Percentiles rank a stretch among this genome's conserved stretches.
Conservation (phyloP, 2,888 invertebrate species). For the Plemyria rubiginata region DNA sequence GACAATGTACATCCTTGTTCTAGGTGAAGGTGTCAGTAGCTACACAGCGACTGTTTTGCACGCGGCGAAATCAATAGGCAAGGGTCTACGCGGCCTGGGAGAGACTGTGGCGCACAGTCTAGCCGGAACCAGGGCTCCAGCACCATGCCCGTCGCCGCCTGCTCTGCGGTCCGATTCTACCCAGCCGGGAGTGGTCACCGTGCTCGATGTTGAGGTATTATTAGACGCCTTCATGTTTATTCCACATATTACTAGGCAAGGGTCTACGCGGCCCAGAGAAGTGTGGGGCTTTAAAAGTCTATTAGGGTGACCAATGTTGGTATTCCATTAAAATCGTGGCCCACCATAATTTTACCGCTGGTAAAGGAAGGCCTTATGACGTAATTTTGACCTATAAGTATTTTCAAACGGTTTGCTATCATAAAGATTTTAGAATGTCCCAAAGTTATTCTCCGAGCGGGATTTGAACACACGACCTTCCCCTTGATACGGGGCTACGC, state of each 20-base stretch:
- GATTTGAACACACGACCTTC: no score
- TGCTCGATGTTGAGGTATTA: constrained; percentile 91
- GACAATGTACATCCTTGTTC: neutral
- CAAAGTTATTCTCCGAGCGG: no score
- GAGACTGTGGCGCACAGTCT: constrained; percentile 96
- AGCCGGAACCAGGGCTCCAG: constrained; percentile 86
- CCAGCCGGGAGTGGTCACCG: constrained; percentile 95
- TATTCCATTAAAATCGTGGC: neutral
- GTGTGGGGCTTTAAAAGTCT: constrained; percentile 2
- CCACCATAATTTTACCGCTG: no score
- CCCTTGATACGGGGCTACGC: no score
- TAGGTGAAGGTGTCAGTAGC: constrained; percentile 92
- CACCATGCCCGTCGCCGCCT: constrained; percentile 73
- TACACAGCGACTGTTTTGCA: constrained; percentile 97
- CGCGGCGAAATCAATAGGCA: constrained; percentile 96
- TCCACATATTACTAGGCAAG: neutral
- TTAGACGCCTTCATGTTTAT: neutral
- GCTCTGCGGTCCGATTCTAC: constrained; percentile 80
- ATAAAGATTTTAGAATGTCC: no score
- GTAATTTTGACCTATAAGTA: no score
- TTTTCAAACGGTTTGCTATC: no score
- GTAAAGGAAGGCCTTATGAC: no score
- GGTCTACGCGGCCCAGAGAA: neutral
- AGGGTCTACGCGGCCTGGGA: constrained; percentile 94
- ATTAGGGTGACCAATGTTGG: neutral